Conservation (phyloP, 2,113 vertebrate species). For the Scomber japonicus region DNA sequence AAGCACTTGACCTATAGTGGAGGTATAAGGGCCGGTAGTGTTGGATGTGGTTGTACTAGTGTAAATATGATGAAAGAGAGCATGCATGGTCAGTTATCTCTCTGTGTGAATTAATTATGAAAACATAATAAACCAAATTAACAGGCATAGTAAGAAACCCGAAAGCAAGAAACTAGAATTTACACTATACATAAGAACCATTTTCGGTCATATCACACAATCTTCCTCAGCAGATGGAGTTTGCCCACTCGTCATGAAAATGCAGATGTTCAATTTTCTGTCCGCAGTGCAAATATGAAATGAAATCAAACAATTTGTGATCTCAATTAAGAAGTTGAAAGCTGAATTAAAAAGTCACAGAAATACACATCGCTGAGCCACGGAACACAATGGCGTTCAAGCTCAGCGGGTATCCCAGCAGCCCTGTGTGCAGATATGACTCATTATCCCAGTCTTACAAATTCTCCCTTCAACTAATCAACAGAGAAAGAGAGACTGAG, state of each 20-base stretch:
- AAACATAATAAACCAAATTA: no score
- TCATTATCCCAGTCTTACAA: slow-evolving; percentile 27
- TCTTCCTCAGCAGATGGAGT: no score
- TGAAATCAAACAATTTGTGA: neutral
- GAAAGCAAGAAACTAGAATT: no score
- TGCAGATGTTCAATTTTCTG: no score
- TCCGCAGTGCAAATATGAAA: neutral
- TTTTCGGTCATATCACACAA: no score
- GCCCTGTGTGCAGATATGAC: slow-evolving; percentile 12
- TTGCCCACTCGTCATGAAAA: no score
- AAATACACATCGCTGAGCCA: slow-evolving; percentile 13
- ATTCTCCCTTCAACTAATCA: slow-evolving; percentile 13
- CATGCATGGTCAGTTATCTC: neutral
- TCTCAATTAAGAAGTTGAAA: neutral
- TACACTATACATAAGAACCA: no score
- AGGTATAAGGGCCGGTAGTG: neutral
- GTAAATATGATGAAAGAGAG: neutral
- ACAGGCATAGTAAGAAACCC: no score
- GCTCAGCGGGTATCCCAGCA: neutral
- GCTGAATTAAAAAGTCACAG: neutral
- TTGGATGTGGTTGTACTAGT: neutral
- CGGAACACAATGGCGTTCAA: neutral
- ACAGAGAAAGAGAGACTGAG: slow-evolving; percentile 19
- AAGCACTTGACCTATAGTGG: neutral
- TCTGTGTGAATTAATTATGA: neutral